phyloP scores from a whole-genome alignment of 2,113 vertebrate genomes.

The Aphelocoma coerulescens region DNA sequence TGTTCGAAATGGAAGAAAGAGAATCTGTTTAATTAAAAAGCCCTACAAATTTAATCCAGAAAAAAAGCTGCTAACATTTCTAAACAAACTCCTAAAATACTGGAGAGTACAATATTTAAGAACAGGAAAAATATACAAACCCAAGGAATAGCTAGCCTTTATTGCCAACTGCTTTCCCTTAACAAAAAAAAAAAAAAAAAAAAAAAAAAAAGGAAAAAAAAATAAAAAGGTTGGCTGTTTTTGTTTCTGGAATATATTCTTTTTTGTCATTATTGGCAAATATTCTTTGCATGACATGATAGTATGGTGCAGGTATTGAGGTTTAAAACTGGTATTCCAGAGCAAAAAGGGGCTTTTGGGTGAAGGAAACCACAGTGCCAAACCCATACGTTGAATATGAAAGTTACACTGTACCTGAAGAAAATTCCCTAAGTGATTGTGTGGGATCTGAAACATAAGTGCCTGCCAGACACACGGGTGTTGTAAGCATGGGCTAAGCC shows the following conservation, averaged over 20 bases:
- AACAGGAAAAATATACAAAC: background rate
- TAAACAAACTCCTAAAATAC: background rate
- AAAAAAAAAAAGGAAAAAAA: too few species aligned
- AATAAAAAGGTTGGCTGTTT: fast-evolving
- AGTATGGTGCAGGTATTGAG: background rate
- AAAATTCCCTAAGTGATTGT: background rate
- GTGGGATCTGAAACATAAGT: background rate
- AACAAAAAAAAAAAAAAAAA: background rate
- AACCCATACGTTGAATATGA: background rate
- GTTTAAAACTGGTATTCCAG: background rate
- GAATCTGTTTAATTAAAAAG: background rate
- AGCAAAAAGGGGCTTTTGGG: background rate
- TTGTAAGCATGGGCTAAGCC: background rate
- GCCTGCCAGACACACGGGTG: background rate
- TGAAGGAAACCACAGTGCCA: background rate
- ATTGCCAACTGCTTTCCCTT: background rate
- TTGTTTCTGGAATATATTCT: background rate
- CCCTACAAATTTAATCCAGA: background rate
- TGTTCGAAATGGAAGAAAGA: constrained; percentile 20
- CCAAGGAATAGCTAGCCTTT: background rate
- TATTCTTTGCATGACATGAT: background rate
- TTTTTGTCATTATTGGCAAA: background rate
- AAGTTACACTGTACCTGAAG: background rate
- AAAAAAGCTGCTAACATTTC: background rate
- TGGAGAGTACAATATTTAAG: background rate